Evolutionary conservation across 1,140 invertebrate species (phyloP).

Genomic region (Delia radicum): DNA sequence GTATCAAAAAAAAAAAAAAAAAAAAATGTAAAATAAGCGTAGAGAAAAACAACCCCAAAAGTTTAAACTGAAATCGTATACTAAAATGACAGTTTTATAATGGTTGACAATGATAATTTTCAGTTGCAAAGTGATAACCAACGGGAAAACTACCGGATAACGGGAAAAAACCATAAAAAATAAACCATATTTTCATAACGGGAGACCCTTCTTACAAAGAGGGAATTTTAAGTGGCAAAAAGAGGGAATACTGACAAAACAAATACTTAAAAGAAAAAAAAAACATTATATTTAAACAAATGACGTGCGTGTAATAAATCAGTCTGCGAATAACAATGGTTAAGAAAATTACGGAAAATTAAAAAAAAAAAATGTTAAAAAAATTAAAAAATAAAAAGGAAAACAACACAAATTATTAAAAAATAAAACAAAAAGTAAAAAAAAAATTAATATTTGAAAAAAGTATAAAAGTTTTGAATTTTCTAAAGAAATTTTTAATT

Average conservation of each 20-base stretch:
- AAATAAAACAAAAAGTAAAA: neutral
- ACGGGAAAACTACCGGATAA: slow-evolving; percentile 19
- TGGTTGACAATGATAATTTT: slow-evolving; percentile 8
- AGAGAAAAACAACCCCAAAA: slow-evolving; percentile 16
- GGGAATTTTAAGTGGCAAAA: neutral
- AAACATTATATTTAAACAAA: neutral
- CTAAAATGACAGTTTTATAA: slow-evolving; percentile 12
- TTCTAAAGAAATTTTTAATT: neutral
- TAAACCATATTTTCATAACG: neutral
- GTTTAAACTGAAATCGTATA: neutral
- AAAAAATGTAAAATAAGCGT: neutral
- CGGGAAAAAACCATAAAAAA: neutral
- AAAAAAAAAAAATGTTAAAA: neutral
- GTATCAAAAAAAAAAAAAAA: neutral
- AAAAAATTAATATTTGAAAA: neutral
- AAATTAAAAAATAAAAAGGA: neutral
- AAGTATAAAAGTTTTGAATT: neutral
- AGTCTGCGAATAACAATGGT: neutral
- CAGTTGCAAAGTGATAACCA: slow-evolving; percentile 9
- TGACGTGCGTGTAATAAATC: neutral
- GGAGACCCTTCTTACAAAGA: neutral
- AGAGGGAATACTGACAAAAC: neutral
- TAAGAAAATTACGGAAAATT: neutral
- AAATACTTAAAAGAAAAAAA: neutral
- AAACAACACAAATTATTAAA: neutral